phyloP scores from a whole-genome alignment of 2,113 vertebrate species.

The Microcebus murinus region DNA sequence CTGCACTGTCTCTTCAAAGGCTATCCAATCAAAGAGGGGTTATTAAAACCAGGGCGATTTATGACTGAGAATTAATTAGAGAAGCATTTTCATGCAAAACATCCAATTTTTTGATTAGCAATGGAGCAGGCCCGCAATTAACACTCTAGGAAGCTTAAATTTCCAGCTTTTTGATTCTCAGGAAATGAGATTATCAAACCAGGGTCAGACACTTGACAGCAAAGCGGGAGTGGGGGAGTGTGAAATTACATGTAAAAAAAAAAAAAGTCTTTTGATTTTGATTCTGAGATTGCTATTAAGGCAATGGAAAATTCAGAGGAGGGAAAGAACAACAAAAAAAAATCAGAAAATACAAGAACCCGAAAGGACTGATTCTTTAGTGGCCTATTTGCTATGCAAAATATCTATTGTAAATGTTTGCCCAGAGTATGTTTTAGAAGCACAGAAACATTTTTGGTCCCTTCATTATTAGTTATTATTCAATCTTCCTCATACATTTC shows the following conservation, averaged over 20 bases:
- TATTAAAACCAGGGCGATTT: constrained; percentile 89
- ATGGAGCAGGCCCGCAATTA: constrained; percentile 89
- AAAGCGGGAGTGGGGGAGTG: constrained; percentile 59
- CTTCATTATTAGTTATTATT: constrained; percentile 38
- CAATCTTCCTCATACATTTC: neutral
- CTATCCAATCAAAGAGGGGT: constrained; percentile 89
- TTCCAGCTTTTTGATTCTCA: constrained; percentile 88
- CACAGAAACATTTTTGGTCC: constrained; percentile 6
- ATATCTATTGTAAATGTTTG: neutral
- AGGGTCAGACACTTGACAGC: constrained; percentile 88
- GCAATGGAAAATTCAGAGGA: constrained; percentile 41
- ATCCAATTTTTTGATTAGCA: constrained; percentile 93
- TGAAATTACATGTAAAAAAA: constrained; percentile 79
- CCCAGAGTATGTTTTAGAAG: neutral
- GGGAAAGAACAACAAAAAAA: constrained; percentile 44
- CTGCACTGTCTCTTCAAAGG: constrained; percentile 86
- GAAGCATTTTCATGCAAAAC: constrained; percentile 92
- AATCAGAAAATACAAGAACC: constrained; percentile 46
- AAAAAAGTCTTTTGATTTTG: constrained; percentile 84
- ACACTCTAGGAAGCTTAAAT: constrained; percentile 89
- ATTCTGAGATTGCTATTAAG: constrained; percentile 79
- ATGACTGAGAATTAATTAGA: constrained; percentile 93
- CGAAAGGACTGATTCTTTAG: constrained; percentile 47
- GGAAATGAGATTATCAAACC: constrained; percentile 91
- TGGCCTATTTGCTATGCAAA: constrained; percentile 56